These are phyloP conservation scores for Drosophila parvula DNA, from an alignment of 1,140 invertebrate genomes.

Conservation along the genomic window DNA sequence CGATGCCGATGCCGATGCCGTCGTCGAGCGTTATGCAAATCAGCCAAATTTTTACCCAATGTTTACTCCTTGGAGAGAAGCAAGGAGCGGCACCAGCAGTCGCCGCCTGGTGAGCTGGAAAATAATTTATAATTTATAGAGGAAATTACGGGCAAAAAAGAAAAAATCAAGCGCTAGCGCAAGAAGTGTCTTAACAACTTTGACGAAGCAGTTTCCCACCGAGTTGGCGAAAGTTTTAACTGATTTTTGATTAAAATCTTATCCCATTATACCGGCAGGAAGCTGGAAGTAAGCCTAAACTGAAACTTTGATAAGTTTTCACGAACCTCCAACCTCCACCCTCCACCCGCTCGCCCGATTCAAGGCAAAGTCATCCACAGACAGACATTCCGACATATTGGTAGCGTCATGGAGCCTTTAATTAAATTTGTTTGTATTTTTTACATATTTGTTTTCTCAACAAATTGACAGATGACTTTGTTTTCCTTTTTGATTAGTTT, in stretches of 20 bases:
- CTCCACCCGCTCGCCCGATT: neutral
- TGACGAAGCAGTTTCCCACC: constrained; percentile 52
- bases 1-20: constrained; percentile 2
- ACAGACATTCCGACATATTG: constrained; percentile 24
- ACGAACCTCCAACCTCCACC: neutral
- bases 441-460: constrained; percentile 24
- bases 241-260: constrained; percentile 76
- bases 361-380: constrained; percentile 12
- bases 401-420: constrained; percentile 30
- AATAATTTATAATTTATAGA: constrained; percentile 54
- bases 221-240: constrained; percentile 50
- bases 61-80: constrained; percentile 1
- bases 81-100: neutral
- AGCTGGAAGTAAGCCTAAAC: constrained; percentile 25
- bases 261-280: constrained; percentile 26
- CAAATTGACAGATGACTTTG: constrained; percentile 47
- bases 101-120: constrained; percentile 22
- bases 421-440: constrained; percentile 39
- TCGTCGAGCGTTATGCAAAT: constrained; percentile 67
- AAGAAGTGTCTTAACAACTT: constrained; percentile 28
- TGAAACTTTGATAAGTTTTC: constrained; percentile 44
- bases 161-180: neutral
- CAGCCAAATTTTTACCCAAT: constrained; percentile 10
- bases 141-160: constrained; percentile 28
- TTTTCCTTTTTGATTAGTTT: constrained; percentile 38